phyloP scores from a whole-genome alignment of 2,888 invertebrate species.

The Hofmannophila pseudospretella region DNA sequence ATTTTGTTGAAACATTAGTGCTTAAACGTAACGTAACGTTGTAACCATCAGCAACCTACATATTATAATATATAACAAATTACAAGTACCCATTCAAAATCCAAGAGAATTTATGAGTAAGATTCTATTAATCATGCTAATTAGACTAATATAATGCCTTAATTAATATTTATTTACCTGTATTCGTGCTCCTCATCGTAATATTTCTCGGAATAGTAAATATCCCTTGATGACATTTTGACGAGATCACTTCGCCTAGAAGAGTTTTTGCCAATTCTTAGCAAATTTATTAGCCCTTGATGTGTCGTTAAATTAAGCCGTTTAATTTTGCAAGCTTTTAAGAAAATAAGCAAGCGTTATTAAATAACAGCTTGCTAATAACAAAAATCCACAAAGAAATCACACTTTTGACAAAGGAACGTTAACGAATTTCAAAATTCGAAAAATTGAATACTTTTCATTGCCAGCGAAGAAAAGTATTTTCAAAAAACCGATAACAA shows the following conservation, averaged over 20 bases:
- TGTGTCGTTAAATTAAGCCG: too few species aligned
- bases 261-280: background rate
- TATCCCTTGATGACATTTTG: conserved; percentile 82
- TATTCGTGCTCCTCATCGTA: conserved; percentile 94
- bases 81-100: too few species aligned
- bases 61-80: too few species aligned
- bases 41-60: too few species aligned
- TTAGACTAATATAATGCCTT: too few species aligned
- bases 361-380: background rate
- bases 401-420: conserved; percentile 23
- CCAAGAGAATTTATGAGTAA: too few species aligned
- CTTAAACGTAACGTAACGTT: too few species aligned
- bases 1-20: too few species aligned
- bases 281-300: too few species aligned
- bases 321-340: background rate
- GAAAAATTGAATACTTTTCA: too few species aligned
- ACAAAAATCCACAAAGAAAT: conserved; percentile 17
- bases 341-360: too few species aligned
- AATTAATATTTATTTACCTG: conserved; percentile 82
- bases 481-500: conserved; percentile 6
- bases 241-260: background rate
- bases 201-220: conserved; percentile 96
- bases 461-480: conserved; percentile 16
- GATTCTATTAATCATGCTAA: too few species aligned
- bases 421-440: conserved; percentile 57